Conservation (phyloP, 2,113 vertebrate genomes). For the Anoura caudifer region DNA sequence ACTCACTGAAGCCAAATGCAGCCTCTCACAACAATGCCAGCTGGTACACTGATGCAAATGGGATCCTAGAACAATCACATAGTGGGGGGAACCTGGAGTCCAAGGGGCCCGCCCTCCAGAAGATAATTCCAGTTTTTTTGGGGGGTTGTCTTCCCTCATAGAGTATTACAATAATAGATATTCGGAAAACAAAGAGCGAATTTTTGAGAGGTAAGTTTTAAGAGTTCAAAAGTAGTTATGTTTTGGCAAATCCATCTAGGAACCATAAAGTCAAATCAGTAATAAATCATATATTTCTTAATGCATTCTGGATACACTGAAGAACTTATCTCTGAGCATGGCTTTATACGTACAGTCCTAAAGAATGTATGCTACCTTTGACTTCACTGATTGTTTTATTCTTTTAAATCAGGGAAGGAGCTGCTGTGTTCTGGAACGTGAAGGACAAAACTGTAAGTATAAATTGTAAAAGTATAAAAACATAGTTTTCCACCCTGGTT, state of each 20-base stretch:
- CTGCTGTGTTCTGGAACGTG: conserved; percentile 98
- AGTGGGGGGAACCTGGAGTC: too few relatives aligned
- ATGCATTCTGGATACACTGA: not conserved
- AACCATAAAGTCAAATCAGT: not conserved
- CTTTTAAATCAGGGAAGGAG: conserved; percentile 90
- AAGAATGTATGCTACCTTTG: not conserved
- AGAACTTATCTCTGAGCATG: not conserved
- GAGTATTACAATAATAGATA: not conserved
- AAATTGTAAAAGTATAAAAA: not conserved
- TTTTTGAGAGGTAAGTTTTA: not conserved
- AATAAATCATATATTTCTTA: not conserved
- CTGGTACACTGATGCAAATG: too few relatives aligned
- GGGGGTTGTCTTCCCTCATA: too few relatives aligned
- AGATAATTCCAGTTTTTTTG: too few relatives aligned
- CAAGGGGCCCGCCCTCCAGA: too few relatives aligned
- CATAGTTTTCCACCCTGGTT: not conserved
- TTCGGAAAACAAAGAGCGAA: not conserved
- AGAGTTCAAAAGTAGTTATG: not conserved
- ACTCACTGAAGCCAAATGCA: too few relatives aligned
- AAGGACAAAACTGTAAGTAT: conserved; percentile 92
- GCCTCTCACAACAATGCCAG: too few relatives aligned
- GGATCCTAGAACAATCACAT: too few relatives aligned
- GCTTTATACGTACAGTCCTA: not conserved
- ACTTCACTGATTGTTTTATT: conserved; percentile 71
- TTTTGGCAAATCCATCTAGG: not conserved